Evolutionary conservation across 2,113 vertebrate species (phyloP).

Genomic region (Murina feae): DNA sequence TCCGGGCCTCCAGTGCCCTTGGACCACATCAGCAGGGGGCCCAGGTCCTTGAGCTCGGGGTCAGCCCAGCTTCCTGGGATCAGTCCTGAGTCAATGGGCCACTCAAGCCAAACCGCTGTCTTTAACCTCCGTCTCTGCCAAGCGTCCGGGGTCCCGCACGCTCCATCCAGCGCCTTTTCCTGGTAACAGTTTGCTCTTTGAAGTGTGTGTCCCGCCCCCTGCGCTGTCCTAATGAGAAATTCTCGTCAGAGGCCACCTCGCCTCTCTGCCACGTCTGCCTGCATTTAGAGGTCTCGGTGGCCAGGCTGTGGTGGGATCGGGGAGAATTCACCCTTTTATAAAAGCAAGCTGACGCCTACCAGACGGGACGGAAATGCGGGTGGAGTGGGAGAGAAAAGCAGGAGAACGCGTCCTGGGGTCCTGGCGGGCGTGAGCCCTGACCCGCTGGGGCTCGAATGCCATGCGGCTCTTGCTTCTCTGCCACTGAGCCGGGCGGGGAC

Average conservation of each 20-base stretch:
- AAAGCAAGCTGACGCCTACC: background rate
- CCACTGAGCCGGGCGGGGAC: background rate
- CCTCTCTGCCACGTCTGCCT: background rate
- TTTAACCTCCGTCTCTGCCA: background rate
- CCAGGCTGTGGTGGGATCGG: background rate
- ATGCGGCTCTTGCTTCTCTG: background rate
- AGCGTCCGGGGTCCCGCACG: fast-evolving
- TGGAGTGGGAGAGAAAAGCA: background rate
- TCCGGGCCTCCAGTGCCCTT: background rate
- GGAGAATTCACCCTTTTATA: background rate
- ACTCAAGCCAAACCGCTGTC: background rate
- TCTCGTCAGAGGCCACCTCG: background rate
- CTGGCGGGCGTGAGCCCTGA: background rate
- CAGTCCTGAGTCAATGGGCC: background rate
- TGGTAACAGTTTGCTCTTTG: background rate
- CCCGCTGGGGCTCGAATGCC: background rate
- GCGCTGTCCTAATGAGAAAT: background rate
- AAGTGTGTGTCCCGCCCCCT: background rate
- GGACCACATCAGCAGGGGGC: background rate
- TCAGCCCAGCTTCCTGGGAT: background rate
- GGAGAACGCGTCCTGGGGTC: background rate
- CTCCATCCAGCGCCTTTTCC: background rate
- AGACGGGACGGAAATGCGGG: background rate
- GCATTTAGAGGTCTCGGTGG: background rate
- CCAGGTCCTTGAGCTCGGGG: background rate